Base-by-base conservation (phyloP, 1,140 invertebrate genomes). In the Papilio machaon region DNA sequence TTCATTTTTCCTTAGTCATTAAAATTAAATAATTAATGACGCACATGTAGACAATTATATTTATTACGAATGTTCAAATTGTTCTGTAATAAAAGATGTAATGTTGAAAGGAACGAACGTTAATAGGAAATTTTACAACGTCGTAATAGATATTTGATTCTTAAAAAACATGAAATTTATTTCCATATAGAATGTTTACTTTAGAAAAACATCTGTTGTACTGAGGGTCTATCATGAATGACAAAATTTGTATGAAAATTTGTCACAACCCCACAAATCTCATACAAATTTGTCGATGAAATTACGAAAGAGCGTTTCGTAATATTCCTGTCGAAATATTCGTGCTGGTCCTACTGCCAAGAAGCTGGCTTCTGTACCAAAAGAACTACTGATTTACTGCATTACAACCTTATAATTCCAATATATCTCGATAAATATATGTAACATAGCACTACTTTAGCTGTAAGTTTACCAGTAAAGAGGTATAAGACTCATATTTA, bases 401-500 rank as follows among this genome's bases (percentile, higher is more conserved):
- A 19, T 30, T 13, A 3, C 1, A n/a, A 58, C 9, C 10, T n/a
- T 49, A 11, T 49, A 30, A 49, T 75, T 75, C 46, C 46, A 11
- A 75, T 75, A 30, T 75, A 23, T 58, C 15, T 64, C 60, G 19
- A 19, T 75, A 19, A 49, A 23, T 73, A 17, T 75, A 75, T 75
- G n/a, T 75, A 52, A 52, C 38, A 13, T 49, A 49, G 43, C 43
- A 19, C 73, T 73, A 75, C 19, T 10, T 47, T 46, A 30, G 43
- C 67, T 58, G 60, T 79, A 83, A 73, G 74, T 19, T 52, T 82
- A 83, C 78, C 77, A 73, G 78, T 86, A 80, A 86, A 86, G 84
- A 86, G 85, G 84, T 84, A 85, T 76, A 86, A 86, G 85, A 86
- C 85, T 86, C 60, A 79, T 67, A 79, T 79, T 79, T 67, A 58